Evolutionary conservation across 2,797 vertebrate species (phyloP), one percentile per base, ranked within the genome.

Genomic region (Varecia variegata): DNA sequence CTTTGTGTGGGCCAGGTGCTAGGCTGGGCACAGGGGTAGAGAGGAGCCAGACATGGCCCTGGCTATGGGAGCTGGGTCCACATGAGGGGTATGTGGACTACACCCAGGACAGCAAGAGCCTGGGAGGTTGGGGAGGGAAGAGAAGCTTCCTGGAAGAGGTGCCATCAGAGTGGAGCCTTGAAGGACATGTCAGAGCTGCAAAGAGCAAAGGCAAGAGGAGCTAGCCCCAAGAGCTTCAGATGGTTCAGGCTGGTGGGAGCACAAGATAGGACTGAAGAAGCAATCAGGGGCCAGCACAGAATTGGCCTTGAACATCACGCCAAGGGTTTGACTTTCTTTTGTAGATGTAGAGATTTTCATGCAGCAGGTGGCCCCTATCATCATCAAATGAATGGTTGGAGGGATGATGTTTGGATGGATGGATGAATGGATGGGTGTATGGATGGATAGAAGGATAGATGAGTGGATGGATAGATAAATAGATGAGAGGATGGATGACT

Each of bases 211-310:
- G 21, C 5, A 3, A 45, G 52, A 9, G 47, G 25, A 17, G 45
- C 21, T 32, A 43, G 50, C 6, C 30, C 3, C 14, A 4, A 2
- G 38, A 1, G 5, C 65, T 8, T 9, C 11, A 7, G 12, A 5
- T 4, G 13, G 30, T 9, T 45, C 76, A 7, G 71, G 54, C 62
- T 21, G 47, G 54, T 3, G 9, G 62, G 82, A 54, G 74, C 35
- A 23, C 7, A 13, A 35, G 60, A 25, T 13, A 35, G 18, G 50
- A 17, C 47, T 25, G 0, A 25, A 60, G 74, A 70, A 47, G 40
- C 9, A 20, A 12, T 89, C 43, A 32, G 27, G 47, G 50, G 17
- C 54, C 0, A 18, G 25, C 47, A 4, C 25, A 5, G 45, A 27
- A 2, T 5, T 38, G 74, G 40, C 47, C 50, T 23, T 8, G 67